Evolutionary conservation across 2,113 vertebrate genomes (phyloP).

Genomic region (Ondatra zibethicus): DNA sequence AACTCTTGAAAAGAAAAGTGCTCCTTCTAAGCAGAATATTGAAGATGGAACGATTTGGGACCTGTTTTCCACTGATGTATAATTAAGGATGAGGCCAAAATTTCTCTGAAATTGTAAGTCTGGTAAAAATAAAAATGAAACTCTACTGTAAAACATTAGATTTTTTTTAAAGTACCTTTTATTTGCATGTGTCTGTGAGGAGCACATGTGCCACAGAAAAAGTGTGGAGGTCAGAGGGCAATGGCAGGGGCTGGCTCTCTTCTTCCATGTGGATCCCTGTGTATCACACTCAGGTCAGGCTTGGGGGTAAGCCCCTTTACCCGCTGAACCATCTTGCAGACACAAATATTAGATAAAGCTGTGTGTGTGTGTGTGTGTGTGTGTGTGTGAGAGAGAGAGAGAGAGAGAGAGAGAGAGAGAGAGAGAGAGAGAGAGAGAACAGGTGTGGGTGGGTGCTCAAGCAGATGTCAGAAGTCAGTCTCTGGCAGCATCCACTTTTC

Average conservation of each 20-base stretch:
- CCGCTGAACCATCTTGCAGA: not conserved
- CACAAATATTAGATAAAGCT: not conserved
- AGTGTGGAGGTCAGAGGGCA: not conserved
- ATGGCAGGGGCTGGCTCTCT: not conserved
- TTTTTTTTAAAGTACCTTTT: not conserved
- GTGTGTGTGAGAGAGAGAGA: not conserved
- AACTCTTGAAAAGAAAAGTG: not conserved
- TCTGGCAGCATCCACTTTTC: not conserved
- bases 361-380: not conserved
- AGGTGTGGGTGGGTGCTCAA: too few relatives aligned
- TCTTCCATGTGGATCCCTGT: too few relatives aligned
- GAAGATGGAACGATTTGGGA: not conserved
- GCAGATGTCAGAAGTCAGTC: not conserved
- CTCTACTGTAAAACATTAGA: constrained; percentile 35
- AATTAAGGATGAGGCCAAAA: not conserved
- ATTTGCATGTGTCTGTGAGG: not conserved
- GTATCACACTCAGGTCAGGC: not conserved
- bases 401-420: too few relatives aligned
- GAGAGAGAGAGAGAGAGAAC: too few relatives aligned
- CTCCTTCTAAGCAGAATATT: not conserved
- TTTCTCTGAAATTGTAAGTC: constrained; percentile 37
- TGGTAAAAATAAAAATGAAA: constrained; percentile 57
- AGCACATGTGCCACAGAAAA: not conserved
- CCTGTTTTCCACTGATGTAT: constrained; percentile 8
- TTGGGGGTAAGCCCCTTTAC: not conserved